Evolutionary conservation across 2,888 invertebrate species (phyloP).

Genomic region (Watsonalla cultraria): DNA sequence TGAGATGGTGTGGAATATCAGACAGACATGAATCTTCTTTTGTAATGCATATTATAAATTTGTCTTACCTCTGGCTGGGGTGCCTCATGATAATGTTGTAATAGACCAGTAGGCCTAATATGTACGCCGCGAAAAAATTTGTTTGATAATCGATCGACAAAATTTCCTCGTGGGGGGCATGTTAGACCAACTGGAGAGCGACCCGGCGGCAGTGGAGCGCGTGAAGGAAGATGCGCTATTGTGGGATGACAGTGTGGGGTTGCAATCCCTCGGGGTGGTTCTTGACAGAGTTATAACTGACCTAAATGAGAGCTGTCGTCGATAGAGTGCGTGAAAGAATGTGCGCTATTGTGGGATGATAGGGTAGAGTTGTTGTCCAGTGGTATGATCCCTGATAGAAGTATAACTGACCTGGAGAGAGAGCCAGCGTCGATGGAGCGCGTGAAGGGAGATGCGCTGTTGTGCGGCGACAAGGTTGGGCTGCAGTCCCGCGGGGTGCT

Average conservation of each 20-base stretch:
- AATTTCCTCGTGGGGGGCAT: too few species aligned
- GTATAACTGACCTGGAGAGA: slow-evolving; percentile 75
- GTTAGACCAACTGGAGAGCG: slow-evolving; percentile 69
- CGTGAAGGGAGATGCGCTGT: slow-evolving; percentile 84
- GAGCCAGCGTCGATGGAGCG: slow-evolving; percentile 85
- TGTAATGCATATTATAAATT: too few species aligned
- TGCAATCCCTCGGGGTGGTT: slow-evolving; percentile 90
- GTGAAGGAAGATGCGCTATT: slow-evolving; percentile 86
- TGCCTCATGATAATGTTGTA: too few species aligned
- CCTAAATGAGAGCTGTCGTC: slow-evolving; percentile 80
- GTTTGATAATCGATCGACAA: too few species aligned
- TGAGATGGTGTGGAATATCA: too few species aligned
- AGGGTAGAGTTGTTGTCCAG: slow-evolving; percentile 91
- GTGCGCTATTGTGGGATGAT: slow-evolving; percentile 86
- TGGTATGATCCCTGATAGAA: slow-evolving; percentile 83
- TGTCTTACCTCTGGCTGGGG: too few species aligned
- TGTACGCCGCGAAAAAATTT: too few species aligned
- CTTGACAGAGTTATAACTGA: slow-evolving; percentile 59
- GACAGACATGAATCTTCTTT: too few species aligned
- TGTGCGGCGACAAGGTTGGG: slow-evolving; percentile 89
- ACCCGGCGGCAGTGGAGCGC: slow-evolving; percentile 84
- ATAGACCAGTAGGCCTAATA: too few species aligned
- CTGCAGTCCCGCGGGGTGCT: slow-evolving; percentile 91
- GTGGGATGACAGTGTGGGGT: slow-evolving; percentile 89
- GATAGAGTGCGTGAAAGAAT: slow-evolving; percentile 87